Evolutionary conservation across 2,113 vertebrate genomes (phyloP).

Genomic region (Microtus montanus): DNA sequence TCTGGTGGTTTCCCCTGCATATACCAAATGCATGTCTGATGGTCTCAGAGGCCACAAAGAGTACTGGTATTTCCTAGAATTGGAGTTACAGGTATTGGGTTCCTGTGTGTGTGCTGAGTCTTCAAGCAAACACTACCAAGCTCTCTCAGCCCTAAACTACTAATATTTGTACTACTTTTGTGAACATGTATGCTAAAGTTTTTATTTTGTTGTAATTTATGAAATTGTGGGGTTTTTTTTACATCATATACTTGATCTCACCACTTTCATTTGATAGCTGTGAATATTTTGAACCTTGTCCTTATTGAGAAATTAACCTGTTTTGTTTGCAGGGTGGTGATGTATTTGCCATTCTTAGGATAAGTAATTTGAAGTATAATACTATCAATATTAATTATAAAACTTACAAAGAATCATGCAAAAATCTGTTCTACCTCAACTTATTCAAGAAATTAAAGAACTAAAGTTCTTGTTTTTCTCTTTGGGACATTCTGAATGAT

Average conservation of each 20-base stretch:
- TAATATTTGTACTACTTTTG: slow-evolving; percentile 14
- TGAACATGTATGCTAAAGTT: background rate
- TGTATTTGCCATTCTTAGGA: background rate
- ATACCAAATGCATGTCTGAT: background rate
- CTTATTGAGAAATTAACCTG: background rate
- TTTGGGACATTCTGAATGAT: slow-evolving; percentile 31
- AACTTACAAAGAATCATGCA: background rate
- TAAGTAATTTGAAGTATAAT: slow-evolving; percentile 35
- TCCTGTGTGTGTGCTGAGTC: background rate
- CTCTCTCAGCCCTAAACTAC: background rate
- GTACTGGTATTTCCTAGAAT: background rate
- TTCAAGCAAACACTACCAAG: background rate
- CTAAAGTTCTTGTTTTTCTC: background rate
- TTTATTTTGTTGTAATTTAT: slow-evolving; percentile 50
- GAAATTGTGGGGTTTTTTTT: slow-evolving; percentile 39
- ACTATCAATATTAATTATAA: slow-evolving; percentile 9
- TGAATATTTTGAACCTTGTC: slow-evolving; percentile 23
- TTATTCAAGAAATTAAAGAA: background rate
- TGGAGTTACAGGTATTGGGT: background rate
- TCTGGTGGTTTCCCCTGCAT: background rate
- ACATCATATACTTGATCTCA: background rate
- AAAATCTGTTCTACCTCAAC: background rate
- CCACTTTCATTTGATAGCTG: background rate
- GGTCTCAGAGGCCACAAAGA: background rate
- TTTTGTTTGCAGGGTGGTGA: slow-evolving; percentile 24